Conservation (phyloP, 2,888 invertebrate species). For the Elysia crispata region DNA sequence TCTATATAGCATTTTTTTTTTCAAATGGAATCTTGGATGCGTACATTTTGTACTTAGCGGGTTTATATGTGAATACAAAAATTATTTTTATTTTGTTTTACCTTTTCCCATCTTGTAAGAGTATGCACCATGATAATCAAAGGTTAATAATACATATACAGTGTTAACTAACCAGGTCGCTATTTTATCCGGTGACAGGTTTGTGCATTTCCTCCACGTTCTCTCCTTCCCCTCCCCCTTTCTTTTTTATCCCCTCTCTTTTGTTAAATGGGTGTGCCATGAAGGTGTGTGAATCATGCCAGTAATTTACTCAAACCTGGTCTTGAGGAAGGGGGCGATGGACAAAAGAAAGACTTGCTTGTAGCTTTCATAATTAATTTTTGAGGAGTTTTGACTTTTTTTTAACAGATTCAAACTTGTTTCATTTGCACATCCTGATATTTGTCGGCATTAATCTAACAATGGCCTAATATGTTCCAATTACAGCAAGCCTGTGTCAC, state of each 20-base stretch:
- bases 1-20: not conserved
- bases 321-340: not conserved
- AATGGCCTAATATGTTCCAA: too few species aligned
- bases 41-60: not conserved
- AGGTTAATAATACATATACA: constrained; percentile 27
- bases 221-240: not conserved
- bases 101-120: constrained; percentile 25
- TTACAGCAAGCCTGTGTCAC: too few species aligned
- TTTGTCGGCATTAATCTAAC: too few species aligned
- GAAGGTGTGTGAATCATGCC: constrained; percentile 2
- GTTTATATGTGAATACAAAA: not conserved
- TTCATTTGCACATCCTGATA: not conserved
- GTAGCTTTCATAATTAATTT: too few species aligned
- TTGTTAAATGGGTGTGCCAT: not conserved
- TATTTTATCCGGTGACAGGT: constrained; percentile 41
- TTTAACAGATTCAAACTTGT: constrained; percentile 2
- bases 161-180: constrained; percentile 41
- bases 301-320: not conserved
- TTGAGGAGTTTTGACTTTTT: not conserved
- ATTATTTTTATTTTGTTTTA: not conserved
- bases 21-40: not conserved
- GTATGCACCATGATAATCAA: constrained; percentile 42
- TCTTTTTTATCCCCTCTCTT: not conserved
- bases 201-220: constrained; percentile 22
- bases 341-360: not conserved